Conservation (phyloP, 1,140 invertebrate species). For the Drosophila hydei region DNA sequence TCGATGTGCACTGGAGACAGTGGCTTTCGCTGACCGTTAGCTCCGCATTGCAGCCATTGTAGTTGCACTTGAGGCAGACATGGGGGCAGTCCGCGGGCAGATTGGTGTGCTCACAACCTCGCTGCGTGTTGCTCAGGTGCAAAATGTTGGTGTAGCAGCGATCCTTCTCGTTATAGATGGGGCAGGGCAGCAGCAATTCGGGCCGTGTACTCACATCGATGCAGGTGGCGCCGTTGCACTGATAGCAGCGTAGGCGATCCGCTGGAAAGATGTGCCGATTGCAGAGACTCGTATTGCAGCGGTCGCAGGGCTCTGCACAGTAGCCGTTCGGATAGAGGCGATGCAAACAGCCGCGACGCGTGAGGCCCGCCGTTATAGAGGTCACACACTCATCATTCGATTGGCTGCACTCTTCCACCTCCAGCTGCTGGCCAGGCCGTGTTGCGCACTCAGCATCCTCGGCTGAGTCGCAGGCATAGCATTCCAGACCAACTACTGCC, state of each 20-base stretch:
- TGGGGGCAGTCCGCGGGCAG: constrained; percentile 58
- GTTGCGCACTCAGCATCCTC: constrained; percentile 71
- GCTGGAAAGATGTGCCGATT: constrained; percentile 69
- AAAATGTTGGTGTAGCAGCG: constrained; percentile 73
- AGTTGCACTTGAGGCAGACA: constrained; percentile 77
- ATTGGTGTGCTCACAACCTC: constrained; percentile 69
- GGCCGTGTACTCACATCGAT: constrained; percentile 60
- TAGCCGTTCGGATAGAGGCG: constrained; percentile 64
- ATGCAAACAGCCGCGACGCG: constrained; percentile 64
- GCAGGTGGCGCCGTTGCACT: constrained; percentile 65
- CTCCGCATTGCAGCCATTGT: constrained; percentile 71
- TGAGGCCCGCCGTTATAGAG: constrained; percentile 64
- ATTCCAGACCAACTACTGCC: constrained; percentile 44
- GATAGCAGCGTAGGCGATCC: constrained; percentile 70
- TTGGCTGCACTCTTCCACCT: constrained; percentile 65
- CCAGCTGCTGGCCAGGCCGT: constrained; percentile 66
- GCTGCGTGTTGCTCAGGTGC: constrained; percentile 56
- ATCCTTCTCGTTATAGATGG: constrained; percentile 60
- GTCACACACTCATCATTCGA: constrained; percentile 60
- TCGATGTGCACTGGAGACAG: constrained; percentile 64
- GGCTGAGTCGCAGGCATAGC: constrained; percentile 72
- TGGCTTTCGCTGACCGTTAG: constrained; percentile 54
- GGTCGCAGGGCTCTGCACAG: constrained; percentile 68
- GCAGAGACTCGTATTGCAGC: constrained; percentile 66
- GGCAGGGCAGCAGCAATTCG: constrained; percentile 61